A percentile compares a stretch with the other conserved stretches of the same genome.
These are phyloP conservation scores for Heliangelus exortis DNA, from an alignment of 2,797 vertebrate genomes.

Conservation along the genomic window DNA sequence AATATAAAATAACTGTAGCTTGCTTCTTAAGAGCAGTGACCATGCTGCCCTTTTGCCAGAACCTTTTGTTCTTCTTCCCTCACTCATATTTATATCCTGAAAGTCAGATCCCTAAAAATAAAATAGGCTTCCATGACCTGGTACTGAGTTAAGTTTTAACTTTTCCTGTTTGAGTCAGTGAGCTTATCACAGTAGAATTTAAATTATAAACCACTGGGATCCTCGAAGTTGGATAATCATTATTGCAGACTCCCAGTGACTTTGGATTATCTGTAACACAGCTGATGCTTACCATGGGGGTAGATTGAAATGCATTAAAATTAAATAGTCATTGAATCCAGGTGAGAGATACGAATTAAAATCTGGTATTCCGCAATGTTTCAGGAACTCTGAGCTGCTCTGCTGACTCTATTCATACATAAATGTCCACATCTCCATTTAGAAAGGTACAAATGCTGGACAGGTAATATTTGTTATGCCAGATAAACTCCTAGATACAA, in stretches of 20 bases:
- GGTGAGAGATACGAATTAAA: background rate
- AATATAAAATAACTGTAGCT: background rate
- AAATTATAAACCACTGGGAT: background rate
- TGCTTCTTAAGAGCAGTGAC: background rate
- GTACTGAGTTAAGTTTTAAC: background rate
- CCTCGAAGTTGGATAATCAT: background rate
- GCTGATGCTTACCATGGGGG: background rate
- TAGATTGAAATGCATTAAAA: background rate
- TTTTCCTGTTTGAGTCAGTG: background rate
- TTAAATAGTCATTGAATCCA: background rate
- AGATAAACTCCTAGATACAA: background rate
- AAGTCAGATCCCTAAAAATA: background rate
- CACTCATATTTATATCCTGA: background rate
- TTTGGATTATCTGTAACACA: background rate
- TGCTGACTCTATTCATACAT: background rate
- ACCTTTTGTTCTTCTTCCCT: background rate
- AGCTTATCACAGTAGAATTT: background rate
- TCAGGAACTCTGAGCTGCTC: background rate
- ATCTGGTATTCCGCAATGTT: background rate
- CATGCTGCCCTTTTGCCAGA: background rate
- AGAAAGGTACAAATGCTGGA: background rate
- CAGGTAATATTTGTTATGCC: background rate
- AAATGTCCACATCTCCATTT: background rate
- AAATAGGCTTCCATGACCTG: background rate
- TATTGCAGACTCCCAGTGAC: background rate